A percentile compares a stretch with the other conserved stretches of the same genome.
Conservation (phyloP, 1,140 invertebrate species). For the Argopecten irradians region DNA sequence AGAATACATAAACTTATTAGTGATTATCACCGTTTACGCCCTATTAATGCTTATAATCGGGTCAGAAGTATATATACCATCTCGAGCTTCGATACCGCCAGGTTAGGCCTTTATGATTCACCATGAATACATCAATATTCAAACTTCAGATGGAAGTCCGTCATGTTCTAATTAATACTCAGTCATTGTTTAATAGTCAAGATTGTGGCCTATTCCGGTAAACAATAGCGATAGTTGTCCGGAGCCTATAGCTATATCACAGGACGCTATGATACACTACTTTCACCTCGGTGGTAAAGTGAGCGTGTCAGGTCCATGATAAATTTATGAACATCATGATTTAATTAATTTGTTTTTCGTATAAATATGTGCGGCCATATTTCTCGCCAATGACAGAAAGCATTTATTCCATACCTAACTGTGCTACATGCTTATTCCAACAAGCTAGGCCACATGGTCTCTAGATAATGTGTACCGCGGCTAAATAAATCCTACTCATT, state of each 20-base stretch:
- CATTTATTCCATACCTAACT: not conserved
- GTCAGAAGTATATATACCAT: too few species aligned
- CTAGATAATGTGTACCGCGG: not conserved
- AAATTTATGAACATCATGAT: constrained; percentile 23
- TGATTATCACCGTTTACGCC: too few species aligned
- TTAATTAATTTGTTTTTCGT: constrained; percentile 14
- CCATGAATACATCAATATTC: not conserved
- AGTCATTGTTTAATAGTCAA: not conserved
- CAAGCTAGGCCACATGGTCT: not conserved
- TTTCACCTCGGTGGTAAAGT: not conserved
- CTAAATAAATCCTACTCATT: too few species aligned
- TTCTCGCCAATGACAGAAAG: not conserved
- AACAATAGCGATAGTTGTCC: not conserved
- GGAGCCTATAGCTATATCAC: not conserved
- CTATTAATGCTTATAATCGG: too few species aligned
- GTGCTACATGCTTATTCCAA: not conserved
- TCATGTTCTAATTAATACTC: not conserved
- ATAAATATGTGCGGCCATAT: constrained; percentile 7
- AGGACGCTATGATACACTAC: not conserved
- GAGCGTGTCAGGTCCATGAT: not conserved
- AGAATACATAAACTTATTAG: too few species aligned
- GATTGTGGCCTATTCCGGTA: not conserved
- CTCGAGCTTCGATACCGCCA: not conserved
- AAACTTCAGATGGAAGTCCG: not conserved
- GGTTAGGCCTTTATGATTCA: not conserved